Base-by-base conservation (phyloP, 2,797 vertebrate genomes). In the Poecilia picta region DNA sequence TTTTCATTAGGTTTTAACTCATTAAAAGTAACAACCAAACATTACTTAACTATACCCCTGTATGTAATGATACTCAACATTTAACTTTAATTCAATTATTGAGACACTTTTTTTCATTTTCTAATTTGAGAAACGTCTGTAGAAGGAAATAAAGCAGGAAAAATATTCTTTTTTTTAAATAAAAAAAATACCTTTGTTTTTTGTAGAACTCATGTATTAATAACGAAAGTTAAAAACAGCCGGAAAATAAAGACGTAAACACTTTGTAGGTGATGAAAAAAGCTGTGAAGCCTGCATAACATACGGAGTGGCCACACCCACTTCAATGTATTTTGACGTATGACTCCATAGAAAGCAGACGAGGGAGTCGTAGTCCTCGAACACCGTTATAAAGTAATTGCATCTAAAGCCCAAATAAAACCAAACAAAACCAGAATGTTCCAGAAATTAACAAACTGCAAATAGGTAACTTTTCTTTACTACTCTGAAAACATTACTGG, bases 241-340 rank as follows among this genome's bases (percentile, higher is more conserved):
- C 2, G 12, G 13, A 13, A 45, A 25, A 68, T 68, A 25, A 68
- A 68, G 36, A 71, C 41, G 36, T 5, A 11, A 51, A 73, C 2
- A 8, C 23, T n/a, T 49, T 3, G 79, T 31, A 15, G n/a, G 8
- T n/a, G 6, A 45, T 74, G 39, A 16, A 53, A 59, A 72, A 88
- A 55, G 5, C 55, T 59, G 5, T 73, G 10, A 45, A 43, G n/a
- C 62, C 47, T 59, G 64, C 49, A 15, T 8, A 71, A 75, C 64
- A 71, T 43, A 53, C 53, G n/a, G 15, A 71, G 43, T 79, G 39
- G 74, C 82, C 91, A 91, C 91, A 88, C 88, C 90, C 86, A 88
- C 87, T 55, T 55, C 2, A 66, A 36, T 78, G 41, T 72, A 77
- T 83, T 85, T 79, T 76, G 87, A 80, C 53, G 16, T 47, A 85